A percentile compares a stretch with the other conserved stretches of the same genome.
Conservation (phyloP, 2,797 vertebrate genomes). For the Chloroceryle inda region DNA sequence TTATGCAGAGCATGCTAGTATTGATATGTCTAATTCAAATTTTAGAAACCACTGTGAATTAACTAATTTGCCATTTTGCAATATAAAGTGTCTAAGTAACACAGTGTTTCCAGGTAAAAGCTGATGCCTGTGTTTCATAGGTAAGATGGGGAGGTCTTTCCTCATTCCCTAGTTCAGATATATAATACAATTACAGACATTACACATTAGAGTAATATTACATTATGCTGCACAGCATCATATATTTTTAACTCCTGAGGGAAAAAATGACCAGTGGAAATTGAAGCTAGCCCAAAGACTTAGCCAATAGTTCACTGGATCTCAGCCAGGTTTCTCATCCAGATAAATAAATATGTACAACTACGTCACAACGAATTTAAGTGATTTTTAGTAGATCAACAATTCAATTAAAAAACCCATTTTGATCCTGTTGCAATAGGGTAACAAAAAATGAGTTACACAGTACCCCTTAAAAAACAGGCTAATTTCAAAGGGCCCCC, state of each 20-base stretch:
- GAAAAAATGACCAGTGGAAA: constrained; percentile 69
- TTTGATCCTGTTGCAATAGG: constrained; percentile 45
- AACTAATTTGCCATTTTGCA: background rate
- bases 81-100: background rate
- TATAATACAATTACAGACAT: constrained; percentile 26
- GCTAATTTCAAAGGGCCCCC: constrained; percentile 42
- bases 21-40: background rate
- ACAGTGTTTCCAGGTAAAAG: background rate
- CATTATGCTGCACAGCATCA: constrained; percentile 55
- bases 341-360: background rate
- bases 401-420: constrained; percentile 56
- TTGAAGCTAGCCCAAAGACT: constrained; percentile 44
- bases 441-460: constrained; percentile 57
- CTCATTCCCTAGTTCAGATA: constrained; percentile 16
- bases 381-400: constrained; percentile 43
- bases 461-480: background rate
- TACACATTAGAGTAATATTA: constrained; percentile 57
- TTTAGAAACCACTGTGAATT: background rate
- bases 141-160: background rate
- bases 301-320: constrained; percentile 33
- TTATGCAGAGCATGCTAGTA: background rate
- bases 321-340: constrained; percentile 37
- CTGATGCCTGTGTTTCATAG: background rate
- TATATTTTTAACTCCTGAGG: constrained; percentile 48
- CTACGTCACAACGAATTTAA: background rate